These are phyloP conservation scores for Brachionus paranguensis DNA, from an alignment of 1,140 invertebrate genomes.

Conservation along the genomic window DNA sequence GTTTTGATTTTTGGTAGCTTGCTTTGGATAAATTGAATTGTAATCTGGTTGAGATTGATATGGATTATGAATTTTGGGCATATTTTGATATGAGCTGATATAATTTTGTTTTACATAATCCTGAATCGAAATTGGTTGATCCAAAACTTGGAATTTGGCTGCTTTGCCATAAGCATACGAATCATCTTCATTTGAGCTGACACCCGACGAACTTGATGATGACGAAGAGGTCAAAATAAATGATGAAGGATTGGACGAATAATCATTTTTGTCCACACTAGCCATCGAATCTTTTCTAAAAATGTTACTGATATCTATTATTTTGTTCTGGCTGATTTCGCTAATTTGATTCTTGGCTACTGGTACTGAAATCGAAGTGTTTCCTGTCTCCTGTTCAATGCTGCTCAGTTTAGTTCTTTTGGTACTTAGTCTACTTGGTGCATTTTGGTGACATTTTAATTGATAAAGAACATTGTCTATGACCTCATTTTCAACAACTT, in stretches of 20 bases:
- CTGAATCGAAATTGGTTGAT: slow-evolving; percentile 3
- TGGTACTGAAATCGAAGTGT: neutral
- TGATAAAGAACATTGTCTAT: slow-evolving; percentile 32
- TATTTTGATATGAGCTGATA: neutral
- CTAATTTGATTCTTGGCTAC: neutral
- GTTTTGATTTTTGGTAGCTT: neutral
- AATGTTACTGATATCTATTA: slow-evolving; percentile 6
- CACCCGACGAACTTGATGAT: neutral
- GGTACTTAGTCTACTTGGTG: slow-evolving; percentile 36
- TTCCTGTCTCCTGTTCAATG: neutral
- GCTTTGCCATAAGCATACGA: neutral
- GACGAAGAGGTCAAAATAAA: neutral
- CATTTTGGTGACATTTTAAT: slow-evolving; percentile 36
- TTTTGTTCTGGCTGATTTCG: neutral
- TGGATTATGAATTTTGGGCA: slow-evolving; percentile 8
- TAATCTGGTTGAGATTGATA: neutral
- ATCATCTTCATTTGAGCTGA: slow-evolving; percentile 19
- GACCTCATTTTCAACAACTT: slow-evolving; percentile 19
- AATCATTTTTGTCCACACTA: neutral
- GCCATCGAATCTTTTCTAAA: neutral
- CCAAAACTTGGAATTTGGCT: neutral
- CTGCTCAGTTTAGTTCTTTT: slow-evolving; percentile 32
- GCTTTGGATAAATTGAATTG: neutral
- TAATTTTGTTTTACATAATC: slow-evolving; percentile 3
- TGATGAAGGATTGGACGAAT: slow-evolving; percentile 3